A percentile compares a stretch with the other conserved stretches of the same genome.
phyloP scores from a whole-genome alignment of 2,888 invertebrate genomes.

The Gibbula magus region DNA sequence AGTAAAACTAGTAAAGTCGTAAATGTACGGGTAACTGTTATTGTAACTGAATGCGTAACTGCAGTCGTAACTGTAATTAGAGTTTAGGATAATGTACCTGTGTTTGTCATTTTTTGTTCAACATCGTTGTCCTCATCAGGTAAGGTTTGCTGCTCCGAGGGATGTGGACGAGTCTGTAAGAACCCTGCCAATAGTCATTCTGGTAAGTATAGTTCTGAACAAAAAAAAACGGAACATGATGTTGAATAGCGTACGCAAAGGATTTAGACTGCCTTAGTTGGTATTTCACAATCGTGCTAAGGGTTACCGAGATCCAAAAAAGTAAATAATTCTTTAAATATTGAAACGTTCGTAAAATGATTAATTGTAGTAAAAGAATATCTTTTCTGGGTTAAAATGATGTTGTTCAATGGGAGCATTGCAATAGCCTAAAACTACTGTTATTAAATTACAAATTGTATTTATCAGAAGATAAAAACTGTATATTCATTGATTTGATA shows the following conservation, averaged over 20 bases:
- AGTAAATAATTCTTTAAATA: neutral
- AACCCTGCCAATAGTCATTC: neutral
- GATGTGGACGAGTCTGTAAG: conserved; percentile 4
- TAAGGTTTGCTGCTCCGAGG: neutral
- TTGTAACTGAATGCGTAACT: neutral
- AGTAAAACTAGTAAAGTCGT: neutral
- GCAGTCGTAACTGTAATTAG: neutral
- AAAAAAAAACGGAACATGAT: neutral
- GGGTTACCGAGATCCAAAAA: neutral
- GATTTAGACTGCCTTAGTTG: too few species aligned
- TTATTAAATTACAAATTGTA: too few species aligned
- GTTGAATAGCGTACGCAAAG: too few species aligned
- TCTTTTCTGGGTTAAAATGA: too few species aligned
- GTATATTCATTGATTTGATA: too few species aligned
- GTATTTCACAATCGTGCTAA: too few species aligned
- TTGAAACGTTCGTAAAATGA: neutral
- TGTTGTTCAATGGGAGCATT: too few species aligned
- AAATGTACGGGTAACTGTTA: neutral
- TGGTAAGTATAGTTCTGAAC: neutral
- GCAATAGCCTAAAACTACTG: too few species aligned
- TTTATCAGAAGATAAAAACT: too few species aligned
- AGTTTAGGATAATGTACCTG: neutral
- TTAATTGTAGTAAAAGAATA: too few species aligned
- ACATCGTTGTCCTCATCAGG: neutral
- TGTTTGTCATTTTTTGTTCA: neutral